These are phyloP conservation scores for Petrocephalus microphthalmus DNA, from an alignment of 2,113 vertebrate species.

Conservation along the genomic window DNA sequence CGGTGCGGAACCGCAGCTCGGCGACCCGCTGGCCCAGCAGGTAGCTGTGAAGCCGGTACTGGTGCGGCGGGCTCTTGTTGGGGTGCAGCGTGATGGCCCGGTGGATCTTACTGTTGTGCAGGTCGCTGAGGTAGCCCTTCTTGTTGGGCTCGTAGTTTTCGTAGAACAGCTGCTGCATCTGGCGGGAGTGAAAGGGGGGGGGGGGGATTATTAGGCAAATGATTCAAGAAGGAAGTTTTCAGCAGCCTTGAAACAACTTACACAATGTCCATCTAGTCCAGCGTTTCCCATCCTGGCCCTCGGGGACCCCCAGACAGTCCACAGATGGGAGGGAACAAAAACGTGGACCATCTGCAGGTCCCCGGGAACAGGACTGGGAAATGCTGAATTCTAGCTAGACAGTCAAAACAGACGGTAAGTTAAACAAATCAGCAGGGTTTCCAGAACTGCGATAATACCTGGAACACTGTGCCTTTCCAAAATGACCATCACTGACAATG, in stretches of 20 bases:
- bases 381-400: too few relatives aligned
- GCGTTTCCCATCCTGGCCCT: neutral
- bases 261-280: neutral
- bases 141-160: slow-evolving; percentile 97
- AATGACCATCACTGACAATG: neutral
- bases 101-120: slow-evolving; percentile 95
- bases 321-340: neutral
- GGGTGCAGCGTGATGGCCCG: slow-evolving; percentile 92
- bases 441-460: neutral
- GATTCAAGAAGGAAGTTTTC: neutral
- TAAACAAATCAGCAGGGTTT: too few relatives aligned
- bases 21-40: slow-evolving; percentile 88
- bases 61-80: slow-evolving; percentile 94
- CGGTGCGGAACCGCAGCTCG: slow-evolving; percentile 80
- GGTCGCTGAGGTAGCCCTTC: slow-evolving; percentile 91
- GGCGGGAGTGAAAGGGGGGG: slow-evolving; percentile 13
- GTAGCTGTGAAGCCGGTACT: slow-evolving; percentile 93
- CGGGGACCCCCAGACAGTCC: neutral
- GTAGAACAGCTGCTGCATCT: slow-evolving; percentile 99
- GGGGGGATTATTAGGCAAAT: neutral
- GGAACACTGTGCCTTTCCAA: neutral
- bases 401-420: too few relatives aligned
- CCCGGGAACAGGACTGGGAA: too few relatives aligned
- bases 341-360: neutral
- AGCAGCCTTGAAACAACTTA: neutral